Conservation (phyloP, 2,113 vertebrate genomes). For the Clarias gariepinus region DNA sequence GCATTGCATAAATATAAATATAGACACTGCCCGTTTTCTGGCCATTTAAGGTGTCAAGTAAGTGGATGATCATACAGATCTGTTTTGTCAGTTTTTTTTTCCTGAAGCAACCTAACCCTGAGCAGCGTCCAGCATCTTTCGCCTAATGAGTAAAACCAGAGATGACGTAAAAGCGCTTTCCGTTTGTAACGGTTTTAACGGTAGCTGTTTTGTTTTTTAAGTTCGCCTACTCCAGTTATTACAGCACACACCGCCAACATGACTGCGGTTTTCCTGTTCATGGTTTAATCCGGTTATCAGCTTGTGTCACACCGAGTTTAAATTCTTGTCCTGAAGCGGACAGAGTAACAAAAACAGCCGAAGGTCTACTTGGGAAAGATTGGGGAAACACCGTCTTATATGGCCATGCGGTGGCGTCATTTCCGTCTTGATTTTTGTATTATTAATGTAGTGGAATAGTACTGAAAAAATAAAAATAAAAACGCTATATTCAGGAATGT, state of each 20-base stretch:
- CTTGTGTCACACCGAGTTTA: not conserved
- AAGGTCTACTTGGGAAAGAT: not conserved
- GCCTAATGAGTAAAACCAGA: not conserved
- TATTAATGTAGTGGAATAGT: not conserved
- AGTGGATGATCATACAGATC: not conserved
- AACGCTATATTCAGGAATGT: not conserved
- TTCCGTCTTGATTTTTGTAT: not conserved
- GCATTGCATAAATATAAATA: not conserved
- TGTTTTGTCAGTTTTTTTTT: not conserved
- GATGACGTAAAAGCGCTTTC: not conserved
- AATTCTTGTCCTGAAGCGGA: not conserved
- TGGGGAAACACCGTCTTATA: not conserved
- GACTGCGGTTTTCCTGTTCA: not conserved
- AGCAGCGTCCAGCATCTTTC: not conserved
- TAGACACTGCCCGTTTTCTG: not conserved
- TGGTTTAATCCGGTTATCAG: not conserved
- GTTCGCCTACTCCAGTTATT: not conserved
- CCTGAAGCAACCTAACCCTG: not conserved
- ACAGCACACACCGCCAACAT: not conserved
- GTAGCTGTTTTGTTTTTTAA: not conserved
- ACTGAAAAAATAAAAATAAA: conserved; percentile 11
- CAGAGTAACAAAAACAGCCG: not conserved
- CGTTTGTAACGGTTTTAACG: conserved; percentile 19
- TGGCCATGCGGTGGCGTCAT: conserved; percentile 37
- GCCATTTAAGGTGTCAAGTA: not conserved